phyloP scores from a whole-genome alignment of 2,888 invertebrate genomes.

The Anoplius nigerrimus region DNA sequence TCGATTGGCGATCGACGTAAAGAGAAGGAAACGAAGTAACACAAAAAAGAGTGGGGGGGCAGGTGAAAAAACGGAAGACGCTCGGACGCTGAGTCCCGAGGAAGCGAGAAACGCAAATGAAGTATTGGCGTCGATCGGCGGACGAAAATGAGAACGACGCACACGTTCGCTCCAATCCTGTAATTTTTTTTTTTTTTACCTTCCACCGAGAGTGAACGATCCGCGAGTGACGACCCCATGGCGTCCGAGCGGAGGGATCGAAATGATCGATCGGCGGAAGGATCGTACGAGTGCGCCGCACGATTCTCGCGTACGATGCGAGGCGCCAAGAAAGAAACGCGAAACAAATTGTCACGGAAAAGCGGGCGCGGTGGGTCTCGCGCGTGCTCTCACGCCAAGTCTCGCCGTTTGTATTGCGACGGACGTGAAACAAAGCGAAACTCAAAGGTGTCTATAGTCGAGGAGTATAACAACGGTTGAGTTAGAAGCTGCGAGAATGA shows the following conservation, averaged over 20 bases:
- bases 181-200: too few species aligned
- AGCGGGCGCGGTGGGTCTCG: slow-evolving; percentile 22
- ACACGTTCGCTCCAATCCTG: too few species aligned
- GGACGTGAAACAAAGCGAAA: slow-evolving; percentile 57
- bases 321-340: slow-evolving; percentile 21
- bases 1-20: too few species aligned
- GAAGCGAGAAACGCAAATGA: too few species aligned
- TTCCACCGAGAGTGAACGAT: too few species aligned
- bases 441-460: slow-evolving; percentile 55
- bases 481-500: slow-evolving; percentile 69
- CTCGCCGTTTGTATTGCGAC: slow-evolving; percentile 35
- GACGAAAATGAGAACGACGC: too few species aligned
- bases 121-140: too few species aligned
- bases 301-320: slow-evolving; percentile 4
- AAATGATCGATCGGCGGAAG: slow-evolving; percentile 53
- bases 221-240: too few species aligned
- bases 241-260: slow-evolving; percentile 38
- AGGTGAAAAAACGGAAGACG: too few species aligned
- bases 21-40: too few species aligned
- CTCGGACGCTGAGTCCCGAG: too few species aligned
- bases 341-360: slow-evolving; percentile 19
- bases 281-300: slow-evolving; percentile 26
- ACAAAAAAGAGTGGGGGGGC: too few species aligned
- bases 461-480: slow-evolving; percentile 50
- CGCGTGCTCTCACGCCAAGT: slow-evolving; percentile 15